These are phyloP conservation scores for Xestobium rufovillosum DNA, from an alignment of 2,888 invertebrate genomes.

Conservation along the genomic window DNA sequence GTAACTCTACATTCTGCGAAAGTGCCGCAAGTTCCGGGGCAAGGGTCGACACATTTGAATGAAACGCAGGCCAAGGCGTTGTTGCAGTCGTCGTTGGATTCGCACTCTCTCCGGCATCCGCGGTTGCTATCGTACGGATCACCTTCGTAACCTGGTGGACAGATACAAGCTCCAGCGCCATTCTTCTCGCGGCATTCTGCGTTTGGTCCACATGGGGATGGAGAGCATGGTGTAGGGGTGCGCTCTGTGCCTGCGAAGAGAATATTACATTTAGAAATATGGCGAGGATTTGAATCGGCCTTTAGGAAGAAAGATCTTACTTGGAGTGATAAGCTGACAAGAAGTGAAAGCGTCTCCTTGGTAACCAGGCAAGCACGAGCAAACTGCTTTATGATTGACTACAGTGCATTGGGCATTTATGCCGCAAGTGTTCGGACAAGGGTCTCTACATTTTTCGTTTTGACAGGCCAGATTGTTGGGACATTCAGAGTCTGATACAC, in stretches of 20 bases:
- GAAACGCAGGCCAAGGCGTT: slow-evolving; percentile 66
- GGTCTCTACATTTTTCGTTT: slow-evolving; percentile 74
- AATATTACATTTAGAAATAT: slow-evolving; percentile 11
- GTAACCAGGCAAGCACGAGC: slow-evolving; percentile 75
- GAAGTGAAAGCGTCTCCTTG: slow-evolving; percentile 66
- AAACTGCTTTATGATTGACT: slow-evolving; percentile 75
- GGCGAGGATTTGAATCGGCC: not conserved
- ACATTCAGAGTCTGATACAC: slow-evolving; percentile 73
- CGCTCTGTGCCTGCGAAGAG: slow-evolving; percentile 51
- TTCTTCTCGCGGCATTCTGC: slow-evolving; percentile 77
- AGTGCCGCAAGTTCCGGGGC: slow-evolving; percentile 74
- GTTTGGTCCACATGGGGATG: slow-evolving; percentile 79
- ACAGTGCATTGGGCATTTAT: slow-evolving; percentile 73
- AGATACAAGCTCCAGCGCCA: slow-evolving; percentile 78
- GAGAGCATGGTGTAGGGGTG: slow-evolving; percentile 67
- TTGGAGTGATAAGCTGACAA: slow-evolving; percentile 42
- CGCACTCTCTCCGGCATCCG: slow-evolving; percentile 72
- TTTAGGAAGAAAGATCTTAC: slow-evolving; percentile 34
- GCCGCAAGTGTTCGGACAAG: slow-evolving; percentile 75
- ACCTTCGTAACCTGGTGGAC: slow-evolving; percentile 70
- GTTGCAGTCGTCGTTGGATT: slow-evolving; percentile 69
- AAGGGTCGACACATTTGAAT: slow-evolving; percentile 79
- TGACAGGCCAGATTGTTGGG: slow-evolving; percentile 73
- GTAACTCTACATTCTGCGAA: slow-evolving; percentile 71
- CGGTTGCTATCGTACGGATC: slow-evolving; percentile 66